These are phyloP conservation scores for Clarias platycephalus DNA, from an alignment of 2,797 vertebrate genomes.

Conservation along the genomic window DNA sequence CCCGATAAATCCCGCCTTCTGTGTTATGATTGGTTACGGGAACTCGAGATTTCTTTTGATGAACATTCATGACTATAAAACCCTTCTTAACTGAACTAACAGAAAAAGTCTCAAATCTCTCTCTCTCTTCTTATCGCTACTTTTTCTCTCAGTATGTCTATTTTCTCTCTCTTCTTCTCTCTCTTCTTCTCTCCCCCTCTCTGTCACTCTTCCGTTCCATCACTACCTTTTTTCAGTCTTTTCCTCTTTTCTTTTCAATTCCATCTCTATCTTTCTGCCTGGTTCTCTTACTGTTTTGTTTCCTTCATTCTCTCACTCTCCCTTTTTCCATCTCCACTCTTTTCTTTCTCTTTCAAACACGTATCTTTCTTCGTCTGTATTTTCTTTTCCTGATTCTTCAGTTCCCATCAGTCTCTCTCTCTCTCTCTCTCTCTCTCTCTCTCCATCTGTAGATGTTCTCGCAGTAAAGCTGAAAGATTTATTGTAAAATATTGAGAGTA, in stretches of 20 bases:
- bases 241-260: too few species aligned
- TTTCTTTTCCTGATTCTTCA: too few species aligned
- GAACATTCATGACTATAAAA: too few species aligned
- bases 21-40: too few species aligned
- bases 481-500: background rate
- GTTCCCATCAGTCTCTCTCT: background rate
- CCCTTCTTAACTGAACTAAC: too few species aligned
- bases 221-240: background rate
- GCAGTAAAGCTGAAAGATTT: background rate
- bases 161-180: background rate
- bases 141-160: background rate
- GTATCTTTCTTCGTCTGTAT: too few species aligned
- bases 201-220: background rate
- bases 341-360: too few species aligned
- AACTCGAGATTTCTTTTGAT: too few species aligned
- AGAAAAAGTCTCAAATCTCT: background rate
- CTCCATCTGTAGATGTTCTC: background rate
- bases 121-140: background rate
- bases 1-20: too few species aligned
- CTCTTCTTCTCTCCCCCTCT: background rate
- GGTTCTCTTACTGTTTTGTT: background rate
- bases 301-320: background rate
- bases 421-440: background rate
- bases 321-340: background rate
- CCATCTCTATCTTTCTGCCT: too few species aligned